Evolutionary conservation across 2,888 invertebrate species (phyloP).

Genomic region (Ectemnius cavifrons): DNA sequence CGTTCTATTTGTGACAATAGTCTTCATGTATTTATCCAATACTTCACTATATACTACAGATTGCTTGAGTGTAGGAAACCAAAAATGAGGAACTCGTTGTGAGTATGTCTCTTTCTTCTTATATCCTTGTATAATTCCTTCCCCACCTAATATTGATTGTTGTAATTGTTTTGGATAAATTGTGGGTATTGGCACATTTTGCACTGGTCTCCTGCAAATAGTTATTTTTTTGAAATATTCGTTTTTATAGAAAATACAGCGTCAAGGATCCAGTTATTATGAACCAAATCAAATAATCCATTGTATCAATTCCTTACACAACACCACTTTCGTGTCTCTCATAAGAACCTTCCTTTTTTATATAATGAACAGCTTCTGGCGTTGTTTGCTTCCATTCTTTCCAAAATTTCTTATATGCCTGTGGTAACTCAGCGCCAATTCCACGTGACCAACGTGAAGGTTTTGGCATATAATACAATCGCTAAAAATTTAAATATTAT

Average conservation of each 20-base stretch:
- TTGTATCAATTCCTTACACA: conserved; percentile 79
- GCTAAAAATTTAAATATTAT: conserved; percentile 37
- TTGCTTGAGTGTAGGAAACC: conserved; percentile 90
- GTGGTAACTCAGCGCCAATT: conserved; percentile 85
- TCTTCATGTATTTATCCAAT: conserved; percentile 89
- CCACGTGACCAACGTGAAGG: conserved; percentile 77
- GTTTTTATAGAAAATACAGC: neutral
- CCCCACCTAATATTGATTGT: conserved; percentile 97
- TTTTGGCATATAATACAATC: conserved; percentile 45
- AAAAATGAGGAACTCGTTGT: conserved; percentile 89
- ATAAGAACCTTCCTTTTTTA: conserved; percentile 87
- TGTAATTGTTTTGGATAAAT: conserved; percentile 89
- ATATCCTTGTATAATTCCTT: conserved; percentile 90
- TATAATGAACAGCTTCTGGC: conserved; percentile 83
- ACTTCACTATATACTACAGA: conserved; percentile 94
- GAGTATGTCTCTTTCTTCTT: conserved; percentile 69
- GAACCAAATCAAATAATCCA: neutral
- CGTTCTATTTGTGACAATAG: conserved; percentile 91
- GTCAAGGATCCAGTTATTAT: neutral
- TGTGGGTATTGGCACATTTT: conserved; percentile 88
- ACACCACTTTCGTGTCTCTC: conserved; percentile 85
- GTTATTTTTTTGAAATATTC: neutral
- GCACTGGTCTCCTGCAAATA: conserved; percentile 81
- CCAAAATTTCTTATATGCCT: conserved; percentile 92
- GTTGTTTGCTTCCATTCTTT: conserved; percentile 88